Conservation (phyloP, 2,113 vertebrate species). For the Elaphurus davidianus region DNA sequence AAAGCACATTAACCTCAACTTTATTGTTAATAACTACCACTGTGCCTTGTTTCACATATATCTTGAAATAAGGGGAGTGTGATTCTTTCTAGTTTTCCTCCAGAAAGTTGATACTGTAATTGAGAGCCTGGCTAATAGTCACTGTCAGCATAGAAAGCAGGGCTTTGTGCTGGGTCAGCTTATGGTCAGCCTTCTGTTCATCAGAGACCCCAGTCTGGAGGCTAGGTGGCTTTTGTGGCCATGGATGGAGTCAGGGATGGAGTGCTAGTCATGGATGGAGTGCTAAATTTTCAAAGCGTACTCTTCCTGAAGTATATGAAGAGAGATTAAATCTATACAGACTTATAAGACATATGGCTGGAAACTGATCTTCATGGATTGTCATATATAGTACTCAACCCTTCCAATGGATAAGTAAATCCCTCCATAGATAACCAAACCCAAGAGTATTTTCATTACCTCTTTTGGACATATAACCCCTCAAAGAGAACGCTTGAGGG, state of each 20-base stretch:
- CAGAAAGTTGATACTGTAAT: slow-evolving; percentile 50
- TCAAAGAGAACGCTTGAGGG: not conserved
- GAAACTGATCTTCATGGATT: not conserved
- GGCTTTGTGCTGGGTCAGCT: slow-evolving; percentile 42
- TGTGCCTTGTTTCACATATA: slow-evolving; percentile 33
- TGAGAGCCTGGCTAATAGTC: slow-evolving; percentile 25
- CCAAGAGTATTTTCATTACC: not conserved
- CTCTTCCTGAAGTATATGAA: not conserved
- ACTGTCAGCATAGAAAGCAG: not conserved
- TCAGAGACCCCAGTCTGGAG: not conserved
- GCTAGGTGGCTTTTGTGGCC: not conserved
- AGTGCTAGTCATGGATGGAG: not conserved
- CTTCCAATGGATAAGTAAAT: not conserved
- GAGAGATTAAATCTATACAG: not conserved
- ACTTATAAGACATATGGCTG: not conserved
- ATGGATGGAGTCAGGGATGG: not conserved
- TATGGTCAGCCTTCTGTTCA: not conserved
- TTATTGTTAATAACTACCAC: slow-evolving; percentile 54
- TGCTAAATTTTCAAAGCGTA: not conserved
- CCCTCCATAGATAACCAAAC: not conserved
- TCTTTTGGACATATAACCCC: not conserved
- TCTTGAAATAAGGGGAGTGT: slow-evolving; percentile 1
- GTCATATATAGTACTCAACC: not conserved
- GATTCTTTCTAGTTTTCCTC: slow-evolving; percentile 22
- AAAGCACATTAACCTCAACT: slow-evolving; percentile 55